Percentiles rank a stretch among this genome's conserved stretches.
Evolutionary conservation across 2,797 vertebrate genomes (phyloP).

Genomic region (Silurus aristotelis): DNA sequence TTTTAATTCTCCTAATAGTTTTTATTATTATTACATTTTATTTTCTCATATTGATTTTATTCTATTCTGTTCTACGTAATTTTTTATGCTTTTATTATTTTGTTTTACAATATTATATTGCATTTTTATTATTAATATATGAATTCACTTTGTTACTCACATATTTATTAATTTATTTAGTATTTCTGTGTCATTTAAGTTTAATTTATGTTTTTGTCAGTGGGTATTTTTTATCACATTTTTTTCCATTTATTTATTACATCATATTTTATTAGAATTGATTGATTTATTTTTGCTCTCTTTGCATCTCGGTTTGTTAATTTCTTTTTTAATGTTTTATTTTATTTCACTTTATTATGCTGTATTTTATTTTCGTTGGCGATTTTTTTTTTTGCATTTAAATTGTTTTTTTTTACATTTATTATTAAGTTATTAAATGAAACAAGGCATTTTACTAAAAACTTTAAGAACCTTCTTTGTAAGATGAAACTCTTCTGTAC

Average conservation of each 20-base stretch:
- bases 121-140: neutral
- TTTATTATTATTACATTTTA: neutral
- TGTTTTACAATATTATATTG: neutral
- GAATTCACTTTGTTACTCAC: no score
- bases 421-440: no score
- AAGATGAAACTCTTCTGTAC: neutral
- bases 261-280: neutral
- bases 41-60: neutral
- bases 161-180: no score
- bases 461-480: neutral
- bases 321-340: neutral
- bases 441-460: neutral
- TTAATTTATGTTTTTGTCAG: no score
- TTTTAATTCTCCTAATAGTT: neutral
- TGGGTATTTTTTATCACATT: no score
- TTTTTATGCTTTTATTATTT: neutral
- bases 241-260: neutral
- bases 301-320: neutral
- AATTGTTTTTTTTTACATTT: no score
- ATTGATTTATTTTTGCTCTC: neutral
- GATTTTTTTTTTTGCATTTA: no score
- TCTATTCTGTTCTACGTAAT: neutral
- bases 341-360: neutral
- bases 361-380: no score
- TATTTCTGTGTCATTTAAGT: no score